Evolutionary conservation across 1,140 invertebrate species (phyloP).

Genomic region (Eumaeus atala): DNA sequence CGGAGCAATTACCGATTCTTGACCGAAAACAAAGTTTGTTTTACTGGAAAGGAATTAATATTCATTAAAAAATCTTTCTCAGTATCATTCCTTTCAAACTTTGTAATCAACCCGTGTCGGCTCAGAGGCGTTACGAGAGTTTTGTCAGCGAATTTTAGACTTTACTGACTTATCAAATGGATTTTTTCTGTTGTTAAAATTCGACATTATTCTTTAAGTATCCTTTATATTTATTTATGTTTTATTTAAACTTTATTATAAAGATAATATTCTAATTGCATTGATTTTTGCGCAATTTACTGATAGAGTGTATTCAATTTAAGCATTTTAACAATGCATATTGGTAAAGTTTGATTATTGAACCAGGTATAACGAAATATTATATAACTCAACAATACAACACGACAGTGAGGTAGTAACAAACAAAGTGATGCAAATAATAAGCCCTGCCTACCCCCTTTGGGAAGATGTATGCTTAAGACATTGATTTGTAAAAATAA

Average conservation of each 20-base stretch:
- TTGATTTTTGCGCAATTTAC: too few species aligned
- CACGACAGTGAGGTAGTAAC: too few species aligned
- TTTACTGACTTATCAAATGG: conserved; percentile 46
- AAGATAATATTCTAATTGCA: too few species aligned
- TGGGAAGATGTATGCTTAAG: too few species aligned
- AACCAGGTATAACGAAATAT: too few species aligned
- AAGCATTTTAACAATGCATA: too few species aligned
- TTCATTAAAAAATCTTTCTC: conserved; percentile 71
- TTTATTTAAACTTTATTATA: conserved; percentile 13
- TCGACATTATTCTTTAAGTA: conserved; percentile 35
- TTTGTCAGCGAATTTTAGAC: conserved; percentile 54
- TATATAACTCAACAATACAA: too few species aligned
- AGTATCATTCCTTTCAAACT: conserved; percentile 65
- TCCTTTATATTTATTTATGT: conserved; percentile 31
- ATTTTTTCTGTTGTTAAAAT: conserved; percentile 47
- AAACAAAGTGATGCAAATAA: too few species aligned
- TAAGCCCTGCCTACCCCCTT: too few species aligned
- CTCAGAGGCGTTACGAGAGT: conserved; percentile 28
- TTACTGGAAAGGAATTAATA: conserved; percentile 67
- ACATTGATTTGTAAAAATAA: too few species aligned
- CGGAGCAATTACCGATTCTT: conserved; percentile 64
- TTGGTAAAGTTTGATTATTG: too few species aligned
- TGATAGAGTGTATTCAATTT: too few species aligned
- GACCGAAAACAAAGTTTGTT: conserved; percentile 61
- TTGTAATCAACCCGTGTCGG: conserved; percentile 61